Conservation (phyloP, 2,797 vertebrate genomes). For the Allenopithecus nigroviridis region DNA sequence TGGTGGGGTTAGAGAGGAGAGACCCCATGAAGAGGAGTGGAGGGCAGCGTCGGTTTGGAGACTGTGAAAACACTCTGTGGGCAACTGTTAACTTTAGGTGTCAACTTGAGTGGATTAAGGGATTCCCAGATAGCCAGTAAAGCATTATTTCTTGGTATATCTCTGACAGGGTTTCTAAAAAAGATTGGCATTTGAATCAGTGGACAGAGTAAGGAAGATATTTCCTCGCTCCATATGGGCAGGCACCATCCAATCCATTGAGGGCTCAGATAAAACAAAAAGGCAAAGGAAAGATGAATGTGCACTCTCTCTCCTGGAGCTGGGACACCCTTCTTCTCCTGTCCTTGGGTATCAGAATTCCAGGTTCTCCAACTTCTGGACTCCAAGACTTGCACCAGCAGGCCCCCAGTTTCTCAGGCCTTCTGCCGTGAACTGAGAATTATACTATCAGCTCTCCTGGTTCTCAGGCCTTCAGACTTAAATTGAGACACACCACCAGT, state of each 20-base stretch:
- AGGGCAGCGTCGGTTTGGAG: not conserved
- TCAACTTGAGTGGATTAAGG: not conserved
- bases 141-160: not conserved
- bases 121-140: not conserved
- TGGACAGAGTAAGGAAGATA: not conserved
- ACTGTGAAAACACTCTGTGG: not conserved
- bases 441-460: not conserved
- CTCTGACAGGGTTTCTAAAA: not conserved
- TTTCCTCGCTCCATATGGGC: not conserved
- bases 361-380: not conserved
- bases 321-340: not conserved
- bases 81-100: not conserved
- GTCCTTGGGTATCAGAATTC: not conserved
- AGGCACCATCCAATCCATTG: not conserved
- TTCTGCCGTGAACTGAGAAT: not conserved
- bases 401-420: not conserved
- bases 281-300: not conserved
- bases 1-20: not conserved
- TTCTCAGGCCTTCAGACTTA: not conserved
- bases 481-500: not conserved
- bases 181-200: not conserved
- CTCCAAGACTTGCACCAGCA: not conserved
- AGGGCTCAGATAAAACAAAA: not conserved
- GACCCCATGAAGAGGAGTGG: not conserved
- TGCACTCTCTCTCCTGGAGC: not conserved